Evolutionary conservation across 2,113 vertebrate genomes (phyloP).

Genomic region (Myxocyprinus asiaticus): DNA sequence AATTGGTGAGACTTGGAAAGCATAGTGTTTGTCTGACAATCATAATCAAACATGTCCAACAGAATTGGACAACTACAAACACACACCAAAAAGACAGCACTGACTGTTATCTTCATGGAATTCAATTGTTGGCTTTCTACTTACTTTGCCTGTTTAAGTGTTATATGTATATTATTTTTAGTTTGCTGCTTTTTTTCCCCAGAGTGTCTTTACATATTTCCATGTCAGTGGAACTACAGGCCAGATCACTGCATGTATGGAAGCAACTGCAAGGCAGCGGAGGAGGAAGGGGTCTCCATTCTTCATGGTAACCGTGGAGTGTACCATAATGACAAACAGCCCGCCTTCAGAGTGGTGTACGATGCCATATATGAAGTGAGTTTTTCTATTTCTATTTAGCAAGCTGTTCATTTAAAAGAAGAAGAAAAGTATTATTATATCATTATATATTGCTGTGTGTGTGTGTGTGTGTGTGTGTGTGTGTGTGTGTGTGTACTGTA

Average conservation of each 20-base stretch:
- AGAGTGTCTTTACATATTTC: conserved; percentile 94
- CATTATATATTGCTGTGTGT: too few relatives aligned
- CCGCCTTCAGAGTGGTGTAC: conserved; percentile 92
- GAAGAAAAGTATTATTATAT: too few relatives aligned
- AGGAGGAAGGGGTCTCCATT: conserved; percentile 90
- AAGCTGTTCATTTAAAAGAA: too few relatives aligned
- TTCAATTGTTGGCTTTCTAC: neutral
- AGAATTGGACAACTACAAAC: neutral
- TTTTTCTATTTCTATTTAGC: conserved; percentile 44
- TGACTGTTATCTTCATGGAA: neutral
- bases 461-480: too few relatives aligned
- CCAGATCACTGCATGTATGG: conserved; percentile 99
- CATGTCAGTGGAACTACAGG: conserved; percentile 98
- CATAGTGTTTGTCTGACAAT: conserved; percentile 48
- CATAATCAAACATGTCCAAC: conserved; percentile 33
- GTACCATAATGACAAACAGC: conserved; percentile 95
- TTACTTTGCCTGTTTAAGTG: neutral
- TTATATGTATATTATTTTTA: neutral
- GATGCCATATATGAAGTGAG: conserved; percentile 93
- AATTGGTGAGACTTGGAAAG: conserved; percentile 40
- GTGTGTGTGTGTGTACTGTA: too few relatives aligned
- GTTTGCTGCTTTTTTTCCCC: neutral
- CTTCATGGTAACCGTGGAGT: conserved; percentile 96
- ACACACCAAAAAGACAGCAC: neutral
- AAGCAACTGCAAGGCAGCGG: conserved; percentile 92